These are phyloP conservation scores for Saccopteryx leptura DNA, from an alignment of 2,113 vertebrate genomes.

Conservation along the genomic window DNA sequence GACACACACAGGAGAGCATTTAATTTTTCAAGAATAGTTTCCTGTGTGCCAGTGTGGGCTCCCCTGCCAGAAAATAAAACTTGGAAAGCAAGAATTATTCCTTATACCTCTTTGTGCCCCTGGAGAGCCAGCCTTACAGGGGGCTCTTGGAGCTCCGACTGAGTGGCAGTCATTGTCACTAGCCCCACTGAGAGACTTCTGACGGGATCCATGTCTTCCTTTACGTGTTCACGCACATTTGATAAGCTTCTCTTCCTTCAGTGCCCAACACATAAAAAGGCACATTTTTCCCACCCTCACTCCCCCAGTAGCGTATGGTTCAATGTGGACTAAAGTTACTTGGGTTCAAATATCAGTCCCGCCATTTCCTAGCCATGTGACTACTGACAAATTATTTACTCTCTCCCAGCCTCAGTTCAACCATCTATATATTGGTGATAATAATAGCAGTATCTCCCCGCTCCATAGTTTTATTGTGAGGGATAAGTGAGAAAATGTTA, in stretches of 20 bases:
- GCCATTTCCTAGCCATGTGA: background rate
- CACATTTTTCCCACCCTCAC: background rate
- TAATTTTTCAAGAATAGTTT: conserved; percentile 5
- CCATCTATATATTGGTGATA: background rate
- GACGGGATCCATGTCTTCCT: background rate
- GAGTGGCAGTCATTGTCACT: background rate
- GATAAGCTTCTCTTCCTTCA: background rate
- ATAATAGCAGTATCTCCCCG: background rate
- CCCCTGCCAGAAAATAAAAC: background rate
- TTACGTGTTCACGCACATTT: background rate
- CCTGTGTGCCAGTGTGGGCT: background rate
- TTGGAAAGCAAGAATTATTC: conserved; percentile 8
- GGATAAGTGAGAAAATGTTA: background rate
- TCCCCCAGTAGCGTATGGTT: no score
- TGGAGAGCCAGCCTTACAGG: background rate
- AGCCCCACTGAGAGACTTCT: background rate
- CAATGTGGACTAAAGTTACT: background rate
- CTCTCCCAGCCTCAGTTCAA: background rate
- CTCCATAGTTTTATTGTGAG: background rate
- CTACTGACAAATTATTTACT: background rate
- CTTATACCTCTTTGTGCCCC: background rate
- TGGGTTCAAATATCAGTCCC: background rate
- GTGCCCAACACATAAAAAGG: background rate
- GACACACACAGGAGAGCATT: background rate
- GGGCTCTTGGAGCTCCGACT: background rate